Evolutionary conservation across 2,888 invertebrate genomes (phyloP), one percentile per base, ranked within the genome.

Genomic region (Drosophila helvetica): DNA sequence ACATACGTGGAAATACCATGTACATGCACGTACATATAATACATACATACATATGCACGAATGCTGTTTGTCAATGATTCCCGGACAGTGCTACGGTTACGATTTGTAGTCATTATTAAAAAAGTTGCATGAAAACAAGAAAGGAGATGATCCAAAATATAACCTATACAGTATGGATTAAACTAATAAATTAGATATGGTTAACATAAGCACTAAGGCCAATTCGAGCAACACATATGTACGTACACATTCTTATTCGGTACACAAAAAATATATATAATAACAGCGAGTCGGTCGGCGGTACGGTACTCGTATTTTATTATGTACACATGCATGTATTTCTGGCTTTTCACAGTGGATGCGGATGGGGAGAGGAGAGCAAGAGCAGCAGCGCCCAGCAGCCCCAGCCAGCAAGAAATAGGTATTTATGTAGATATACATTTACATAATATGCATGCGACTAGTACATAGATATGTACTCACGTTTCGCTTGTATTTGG

Each of bases 221-320:
- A 38, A 38, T 38, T 6, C 38, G 25, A 7, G 8, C 25, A 25
- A 22, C n/a, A 42, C 5, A 53, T 53, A 53, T 42, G 33, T 42
- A 53, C 53, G 33, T 42, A 53, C 53, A 42, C 15, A 38, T 38
- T 38, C 38, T 38, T n/a, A n/a, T 22, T 53, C 19, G 17, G 43
- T 42, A 42, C 42, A 19, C 52, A 61, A 42, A 56, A 47, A 43
- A 18, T 66, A 48, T 74, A 62, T 64, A 45, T 52, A 56, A 59
- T 59, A 48, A 53, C 55, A 59, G 66, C 52, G 67, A 60, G 64
- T 67, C 72, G 53, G 57, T 67, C 72, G 56, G 57, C 48, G 45
- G 33, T 51, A 45, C 51, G 61, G 38, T 38, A 58, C 57, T 62
- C 48, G 30, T 62, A 56, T 54, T 25, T 66, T 56, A 56, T 52